Evolutionary conservation across 2,888 invertebrate species (phyloP).

Genomic region (Pheosia tremula): DNA sequence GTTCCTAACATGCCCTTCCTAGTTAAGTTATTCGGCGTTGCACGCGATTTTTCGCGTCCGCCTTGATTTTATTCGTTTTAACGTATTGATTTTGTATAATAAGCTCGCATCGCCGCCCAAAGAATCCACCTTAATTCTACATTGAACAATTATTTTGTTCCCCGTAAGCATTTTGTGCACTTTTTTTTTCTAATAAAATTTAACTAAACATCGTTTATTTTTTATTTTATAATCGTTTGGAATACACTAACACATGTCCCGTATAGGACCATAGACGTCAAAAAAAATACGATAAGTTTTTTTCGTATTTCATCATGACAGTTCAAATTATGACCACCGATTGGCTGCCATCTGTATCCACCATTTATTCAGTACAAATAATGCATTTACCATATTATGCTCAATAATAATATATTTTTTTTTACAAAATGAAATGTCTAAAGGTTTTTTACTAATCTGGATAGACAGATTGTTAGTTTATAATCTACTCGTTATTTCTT

Average conservation of each 20-base stretch:
- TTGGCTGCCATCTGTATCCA: conserved; percentile 19
- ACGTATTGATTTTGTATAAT: conserved; percentile 22
- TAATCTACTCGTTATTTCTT: too few species aligned
- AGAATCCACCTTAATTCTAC: conserved; percentile 22
- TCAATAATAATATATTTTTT: neutral
- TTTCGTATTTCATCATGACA: conserved; percentile 15
- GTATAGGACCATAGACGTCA: neutral
- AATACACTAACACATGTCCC: conserved; percentile 11
- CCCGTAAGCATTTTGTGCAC: conserved; percentile 49
- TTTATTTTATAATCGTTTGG: conserved; percentile 21
- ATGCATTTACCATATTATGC: neutral
- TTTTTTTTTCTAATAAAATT: conserved; percentile 40
- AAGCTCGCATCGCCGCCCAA: conserved; percentile 32
- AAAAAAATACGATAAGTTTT: too few species aligned
- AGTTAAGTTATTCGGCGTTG: conserved; percentile 15
- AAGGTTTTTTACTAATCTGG: too few species aligned
- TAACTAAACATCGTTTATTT: conserved; percentile 22
- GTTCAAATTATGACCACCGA: conserved; percentile 30
- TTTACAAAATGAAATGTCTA: too few species aligned
- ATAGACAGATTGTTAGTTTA: too few species aligned
- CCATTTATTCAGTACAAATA: neutral
- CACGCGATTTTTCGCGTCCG: conserved; percentile 15
- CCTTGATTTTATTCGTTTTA: conserved; percentile 33
- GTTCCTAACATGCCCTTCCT: conserved; percentile 24
- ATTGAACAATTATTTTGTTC: conserved; percentile 35